These are phyloP conservation scores for Amblyopsis hoosieri DNA, from an alignment of 2,797 vertebrate genomes.

Conservation along the genomic window DNA sequence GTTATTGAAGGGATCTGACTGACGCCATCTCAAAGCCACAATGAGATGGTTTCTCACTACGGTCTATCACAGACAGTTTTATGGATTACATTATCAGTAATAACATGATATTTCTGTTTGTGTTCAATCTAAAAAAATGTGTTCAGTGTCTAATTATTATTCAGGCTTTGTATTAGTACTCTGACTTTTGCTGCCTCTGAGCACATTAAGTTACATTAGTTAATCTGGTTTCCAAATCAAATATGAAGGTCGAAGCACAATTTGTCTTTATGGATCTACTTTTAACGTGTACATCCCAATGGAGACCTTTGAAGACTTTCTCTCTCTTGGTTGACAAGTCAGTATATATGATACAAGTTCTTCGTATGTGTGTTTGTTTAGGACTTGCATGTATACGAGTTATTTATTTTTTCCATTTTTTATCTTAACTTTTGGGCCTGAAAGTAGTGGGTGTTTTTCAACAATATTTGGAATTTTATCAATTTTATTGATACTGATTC, in stretches of 20 bases:
- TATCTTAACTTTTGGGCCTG: slow-evolving; percentile 58
- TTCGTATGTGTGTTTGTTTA: slow-evolving; percentile 57
- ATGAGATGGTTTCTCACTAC: slow-evolving; percentile 14
- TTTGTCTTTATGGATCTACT: slow-evolving; percentile 55
- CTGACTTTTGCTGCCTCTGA: slow-evolving; percentile 12
- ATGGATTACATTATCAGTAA: slow-evolving; percentile 9
- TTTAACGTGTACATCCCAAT: slow-evolving; percentile 62
- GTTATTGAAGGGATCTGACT: not conserved
- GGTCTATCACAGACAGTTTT: slow-evolving; percentile 8
- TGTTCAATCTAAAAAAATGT: no score
- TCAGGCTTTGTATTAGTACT: not conserved
- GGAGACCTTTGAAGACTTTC: slow-evolving; percentile 56
- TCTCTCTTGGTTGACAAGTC: slow-evolving; percentile 68
- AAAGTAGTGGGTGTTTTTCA: slow-evolving; percentile 53
- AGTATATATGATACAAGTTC: slow-evolving; percentile 73
- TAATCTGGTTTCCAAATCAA: slow-evolving; percentile 35
- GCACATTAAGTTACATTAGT: slow-evolving; percentile 14
- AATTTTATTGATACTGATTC: slow-evolving; percentile 64
- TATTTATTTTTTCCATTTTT: slow-evolving; percentile 53
- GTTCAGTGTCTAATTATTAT: no score
- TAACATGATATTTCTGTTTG: not conserved
- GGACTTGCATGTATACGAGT: slow-evolving; percentile 72
- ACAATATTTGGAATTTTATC: slow-evolving; percentile 59
- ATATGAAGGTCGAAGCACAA: slow-evolving; percentile 69
- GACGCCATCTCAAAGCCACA: not conserved